Evolutionary conservation across 2,797 vertebrate species (phyloP), one percentile per base, ranked within the genome.

Genomic region (Alca torda): DNA sequence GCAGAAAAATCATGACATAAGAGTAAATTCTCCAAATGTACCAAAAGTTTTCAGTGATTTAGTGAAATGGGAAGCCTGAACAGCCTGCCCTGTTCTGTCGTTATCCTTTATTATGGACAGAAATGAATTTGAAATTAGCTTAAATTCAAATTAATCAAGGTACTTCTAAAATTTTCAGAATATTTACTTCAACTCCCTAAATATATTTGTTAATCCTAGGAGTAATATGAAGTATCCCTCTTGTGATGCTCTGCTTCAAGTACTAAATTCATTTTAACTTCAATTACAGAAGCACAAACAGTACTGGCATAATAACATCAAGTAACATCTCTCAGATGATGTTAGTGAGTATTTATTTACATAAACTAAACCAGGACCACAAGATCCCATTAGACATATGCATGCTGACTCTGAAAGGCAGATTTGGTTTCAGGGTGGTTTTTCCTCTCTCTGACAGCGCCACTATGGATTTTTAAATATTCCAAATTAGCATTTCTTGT

Each of bases 231-330:
- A 90, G 19, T 33, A 59, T 67, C 21, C 25, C 26, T 80, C 76
- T 57, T 23, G 33, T 30, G 69, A 78, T 67, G 50, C 46, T 93
- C 67, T 84, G 51, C 63, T 93, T 90, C 80, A 90, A 87, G 84
- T 70, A 88, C 48, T 84, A 90, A 84, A 89, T 84, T 93, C 1
- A 63, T 73, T 82, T 92, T 43, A 65, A 87, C 78, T 69, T 89
- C 67, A 79, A 30, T 90, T 93, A 90, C 21, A n/a, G 77, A 84
- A 94, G 61, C 48, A 84, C 59, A 94, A 84, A 76, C 46, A 91
- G 30, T 57, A 89, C 46, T 68, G 53, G 67, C 83, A 84, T 88
- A 92, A 88, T 10, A 94, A 88, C 50, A 93, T 86, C 83, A 91
- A 89, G 83, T 64, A 88, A 87, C 45, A 79, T 84, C 84, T 79